A percentile compares a stretch with the other conserved stretches of the same genome.
Evolutionary conservation across 2,113 vertebrate species (phyloP).

Genomic region (Eptatretus burgeri): DNA sequence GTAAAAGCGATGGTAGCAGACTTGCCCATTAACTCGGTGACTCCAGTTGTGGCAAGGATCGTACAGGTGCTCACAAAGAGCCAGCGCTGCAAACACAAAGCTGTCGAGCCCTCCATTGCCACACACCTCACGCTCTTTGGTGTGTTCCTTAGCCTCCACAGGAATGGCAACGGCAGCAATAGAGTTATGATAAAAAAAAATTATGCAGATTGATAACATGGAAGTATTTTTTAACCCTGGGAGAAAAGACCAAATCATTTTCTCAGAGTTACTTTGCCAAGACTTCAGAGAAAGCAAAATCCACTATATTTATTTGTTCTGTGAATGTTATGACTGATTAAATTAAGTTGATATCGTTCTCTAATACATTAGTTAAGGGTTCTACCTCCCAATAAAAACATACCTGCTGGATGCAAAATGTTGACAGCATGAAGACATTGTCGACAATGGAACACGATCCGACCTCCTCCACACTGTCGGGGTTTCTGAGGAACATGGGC

Average conservation of each 20-base stretch:
- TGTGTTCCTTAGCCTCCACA: background rate
- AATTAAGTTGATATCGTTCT: no score
- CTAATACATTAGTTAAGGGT: background rate
- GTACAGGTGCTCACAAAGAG: constrained; percentile 57
- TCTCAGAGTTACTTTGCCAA: no score
- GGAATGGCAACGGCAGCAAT: no score
- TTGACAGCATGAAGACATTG: constrained; percentile 36
- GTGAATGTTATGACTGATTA: no score
- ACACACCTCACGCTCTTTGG: constrained; percentile 18
- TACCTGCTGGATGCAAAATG: constrained; percentile 30
- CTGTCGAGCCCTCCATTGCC: constrained; percentile 35
- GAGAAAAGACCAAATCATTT: no score
- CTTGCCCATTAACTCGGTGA: constrained; percentile 47
- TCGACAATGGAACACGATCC: constrained; percentile 30
- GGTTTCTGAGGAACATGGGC: constrained; percentile 23
- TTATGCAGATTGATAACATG: no score
- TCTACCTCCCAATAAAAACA: constrained; percentile 9
- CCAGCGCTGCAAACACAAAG: constrained; percentile 32
- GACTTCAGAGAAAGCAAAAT: no score
- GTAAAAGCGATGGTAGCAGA: background rate
- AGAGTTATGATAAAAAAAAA: no score
- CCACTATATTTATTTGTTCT: no score
- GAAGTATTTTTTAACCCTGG: no score
- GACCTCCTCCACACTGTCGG: constrained; percentile 41
- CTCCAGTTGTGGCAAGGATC: constrained; percentile 84